Evolutionary conservation across 30 jellyfish, hydroid and myxozoan genomes (phyloP).

Genomic region (Clytia hemisphaerica): DNA sequence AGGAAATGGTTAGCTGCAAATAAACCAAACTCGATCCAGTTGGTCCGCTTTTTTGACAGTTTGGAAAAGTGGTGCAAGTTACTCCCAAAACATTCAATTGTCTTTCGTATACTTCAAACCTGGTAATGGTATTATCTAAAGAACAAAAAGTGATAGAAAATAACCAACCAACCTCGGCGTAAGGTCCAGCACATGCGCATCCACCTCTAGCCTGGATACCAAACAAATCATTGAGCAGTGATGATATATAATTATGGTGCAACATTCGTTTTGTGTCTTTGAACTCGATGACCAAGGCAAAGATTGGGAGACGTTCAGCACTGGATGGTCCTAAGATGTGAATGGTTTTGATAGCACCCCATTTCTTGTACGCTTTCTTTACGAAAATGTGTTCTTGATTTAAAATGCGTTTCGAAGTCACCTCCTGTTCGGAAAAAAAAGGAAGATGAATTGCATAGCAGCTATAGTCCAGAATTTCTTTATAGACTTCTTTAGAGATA

Average conservation of each 20-base stretch:
- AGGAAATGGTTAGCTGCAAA: too few relatives aligned
- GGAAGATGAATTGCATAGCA: too few relatives aligned
- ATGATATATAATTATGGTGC: slow-evolving; percentile 39
- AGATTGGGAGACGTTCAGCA: slow-evolving; percentile 36
- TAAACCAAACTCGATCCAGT: not conserved
- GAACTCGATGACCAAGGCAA: slow-evolving; percentile 27
- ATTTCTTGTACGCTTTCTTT: slow-evolving; percentile 2
- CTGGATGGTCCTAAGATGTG: slow-evolving; percentile 18
- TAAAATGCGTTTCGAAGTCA: slow-evolving; percentile 1
- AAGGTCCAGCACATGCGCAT: slow-evolving; percentile 57
- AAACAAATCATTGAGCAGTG: slow-evolving; percentile 38
- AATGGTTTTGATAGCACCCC: slow-evolving; percentile 20
- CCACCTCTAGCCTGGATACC: slow-evolving; percentile 59
- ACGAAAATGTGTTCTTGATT: slow-evolving; percentile 3
- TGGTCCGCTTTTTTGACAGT: too few relatives aligned
- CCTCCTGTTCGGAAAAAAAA: slow-evolving; percentile 1
- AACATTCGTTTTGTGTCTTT: slow-evolving; percentile 13
- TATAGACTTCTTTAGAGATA: too few relatives aligned
- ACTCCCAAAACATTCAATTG: too few relatives aligned
- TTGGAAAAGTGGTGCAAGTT: too few relatives aligned
- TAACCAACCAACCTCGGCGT: slow-evolving; percentile 44
- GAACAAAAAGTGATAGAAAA: too few relatives aligned
- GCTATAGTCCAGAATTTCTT: too few relatives aligned
- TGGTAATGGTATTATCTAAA: too few relatives aligned
- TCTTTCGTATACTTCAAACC: too few relatives aligned